Evolutionary conservation across 37 sponge, comb jelly and placozoan species (phyloP).

Genomic region (Hexactinellida sp.): DNA sequence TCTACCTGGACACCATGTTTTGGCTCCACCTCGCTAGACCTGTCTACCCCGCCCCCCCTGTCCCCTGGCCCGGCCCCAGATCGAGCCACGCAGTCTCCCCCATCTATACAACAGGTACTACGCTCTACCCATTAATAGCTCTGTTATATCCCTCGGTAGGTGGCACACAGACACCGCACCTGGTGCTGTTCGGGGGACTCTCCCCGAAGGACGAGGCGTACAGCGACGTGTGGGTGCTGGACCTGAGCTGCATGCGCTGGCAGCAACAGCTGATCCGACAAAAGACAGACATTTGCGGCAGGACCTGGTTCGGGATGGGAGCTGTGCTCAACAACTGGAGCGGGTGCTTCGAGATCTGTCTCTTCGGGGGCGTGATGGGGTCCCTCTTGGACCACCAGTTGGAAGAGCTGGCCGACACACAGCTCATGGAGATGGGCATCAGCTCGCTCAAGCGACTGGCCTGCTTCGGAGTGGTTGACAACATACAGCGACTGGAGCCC

Average conservation of each 20-base stretch:
- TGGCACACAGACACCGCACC: background rate
- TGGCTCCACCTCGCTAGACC: background rate
- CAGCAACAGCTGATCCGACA: background rate
- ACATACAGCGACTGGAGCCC: background rate
- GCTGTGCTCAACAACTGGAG: background rate
- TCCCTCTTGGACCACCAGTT: background rate
- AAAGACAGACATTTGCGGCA: background rate
- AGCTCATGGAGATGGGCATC: background rate
- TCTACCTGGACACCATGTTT: background rate
- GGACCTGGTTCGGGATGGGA: constrained; percentile 1
- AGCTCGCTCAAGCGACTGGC: background rate
- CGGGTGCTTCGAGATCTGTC: background rate
- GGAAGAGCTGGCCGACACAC: background rate
- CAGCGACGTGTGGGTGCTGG: background rate
- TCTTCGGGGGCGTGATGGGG: background rate
- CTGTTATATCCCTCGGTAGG: background rate
- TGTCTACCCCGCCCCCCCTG: background rate
- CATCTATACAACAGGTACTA: background rate
- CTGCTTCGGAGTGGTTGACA: background rate
- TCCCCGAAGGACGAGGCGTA: background rate
- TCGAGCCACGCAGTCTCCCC: background rate
- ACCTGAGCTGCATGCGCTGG: background rate
- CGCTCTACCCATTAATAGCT: background rate
- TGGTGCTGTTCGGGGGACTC: background rate
- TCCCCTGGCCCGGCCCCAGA: background rate